Evolutionary conservation across 2,113 vertebrate species (phyloP).

Genomic region (Mus pahari): DNA sequence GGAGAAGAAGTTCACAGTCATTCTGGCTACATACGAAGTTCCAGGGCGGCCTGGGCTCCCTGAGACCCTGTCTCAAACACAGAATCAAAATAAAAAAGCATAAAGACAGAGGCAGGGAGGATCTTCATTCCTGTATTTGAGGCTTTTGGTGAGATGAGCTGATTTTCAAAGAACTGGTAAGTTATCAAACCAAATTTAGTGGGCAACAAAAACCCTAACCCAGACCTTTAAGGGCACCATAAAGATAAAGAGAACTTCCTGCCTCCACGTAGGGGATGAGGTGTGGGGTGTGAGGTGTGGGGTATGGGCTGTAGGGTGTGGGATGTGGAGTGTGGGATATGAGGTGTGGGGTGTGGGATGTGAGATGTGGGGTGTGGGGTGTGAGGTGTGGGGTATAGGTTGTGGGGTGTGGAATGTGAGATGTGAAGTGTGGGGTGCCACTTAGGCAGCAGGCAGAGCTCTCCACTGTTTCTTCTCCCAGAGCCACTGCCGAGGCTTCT

Average conservation of each 20-base stretch:
- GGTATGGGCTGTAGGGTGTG: too few species aligned
- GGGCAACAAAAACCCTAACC: background rate
- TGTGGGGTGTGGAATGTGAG: too few species aligned
- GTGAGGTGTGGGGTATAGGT: too few species aligned
- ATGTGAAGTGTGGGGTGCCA: too few species aligned
- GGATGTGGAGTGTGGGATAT: too few species aligned
- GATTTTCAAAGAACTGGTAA: constrained; percentile 34
- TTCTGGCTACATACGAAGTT: background rate
- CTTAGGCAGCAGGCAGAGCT: background rate
- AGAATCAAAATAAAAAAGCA: background rate
- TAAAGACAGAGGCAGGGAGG: background rate
- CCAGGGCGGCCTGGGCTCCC: background rate
- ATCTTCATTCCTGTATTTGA: background rate
- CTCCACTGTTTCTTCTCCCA: background rate
- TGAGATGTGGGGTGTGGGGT: too few species aligned
- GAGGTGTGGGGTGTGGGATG: too few species aligned
- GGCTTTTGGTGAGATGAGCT: constrained; percentile 44
- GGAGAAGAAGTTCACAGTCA: background rate
- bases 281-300: background rate
- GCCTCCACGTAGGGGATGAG: background rate
- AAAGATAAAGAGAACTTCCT: constrained; percentile 2
- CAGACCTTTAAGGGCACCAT: background rate
- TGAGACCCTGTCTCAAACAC: background rate
- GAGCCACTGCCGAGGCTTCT: background rate
- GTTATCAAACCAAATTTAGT: background rate